phyloP scores from a whole-genome alignment of 2,797 vertebrate genomes.

The Lateolabrax maculatus region DNA sequence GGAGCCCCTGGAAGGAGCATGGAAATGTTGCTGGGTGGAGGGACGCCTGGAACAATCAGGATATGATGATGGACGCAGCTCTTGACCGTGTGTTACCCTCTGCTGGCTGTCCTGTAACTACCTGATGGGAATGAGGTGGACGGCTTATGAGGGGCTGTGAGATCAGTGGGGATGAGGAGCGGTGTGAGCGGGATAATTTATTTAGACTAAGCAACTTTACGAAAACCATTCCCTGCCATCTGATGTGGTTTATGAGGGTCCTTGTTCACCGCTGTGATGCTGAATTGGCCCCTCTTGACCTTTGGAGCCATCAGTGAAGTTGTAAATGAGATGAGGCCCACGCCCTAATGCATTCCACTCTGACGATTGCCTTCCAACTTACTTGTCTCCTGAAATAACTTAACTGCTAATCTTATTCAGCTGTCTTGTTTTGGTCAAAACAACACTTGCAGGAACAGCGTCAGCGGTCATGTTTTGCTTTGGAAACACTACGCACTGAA shows the following conservation, averaged over 20 bases:
- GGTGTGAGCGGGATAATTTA: constrained; percentile 24
- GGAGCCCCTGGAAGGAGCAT: no score
- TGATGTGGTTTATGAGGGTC: constrained; percentile 47
- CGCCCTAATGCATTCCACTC: background rate
- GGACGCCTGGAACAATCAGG: no score
- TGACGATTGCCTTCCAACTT: background rate
- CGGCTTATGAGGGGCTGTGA: background rate
- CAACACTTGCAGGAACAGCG: rapidly evolving
- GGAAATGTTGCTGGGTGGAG: no score
- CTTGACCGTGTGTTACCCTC: constrained; percentile 6
- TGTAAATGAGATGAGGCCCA: background rate
- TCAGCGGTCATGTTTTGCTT: constrained; percentile 16
- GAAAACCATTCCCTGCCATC: constrained; percentile 14
- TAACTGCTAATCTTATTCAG: background rate
- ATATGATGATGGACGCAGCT: constrained; percentile 14
- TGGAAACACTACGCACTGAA: constrained; percentile 24
- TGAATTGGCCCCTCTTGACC: constrained; percentile 29
- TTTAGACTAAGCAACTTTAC: constrained; percentile 20
- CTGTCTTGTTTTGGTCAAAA: constrained; percentile 32
- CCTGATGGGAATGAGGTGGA: background rate
- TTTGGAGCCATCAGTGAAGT: constrained; percentile 34
- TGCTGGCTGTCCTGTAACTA: background rate
- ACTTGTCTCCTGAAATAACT: background rate
- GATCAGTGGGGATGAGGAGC: constrained; percentile 16
- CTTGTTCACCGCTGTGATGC: background rate